Evolutionary conservation across 2,113 vertebrate species (phyloP).

Genomic region (Brienomyrus brachyistius): DNA sequence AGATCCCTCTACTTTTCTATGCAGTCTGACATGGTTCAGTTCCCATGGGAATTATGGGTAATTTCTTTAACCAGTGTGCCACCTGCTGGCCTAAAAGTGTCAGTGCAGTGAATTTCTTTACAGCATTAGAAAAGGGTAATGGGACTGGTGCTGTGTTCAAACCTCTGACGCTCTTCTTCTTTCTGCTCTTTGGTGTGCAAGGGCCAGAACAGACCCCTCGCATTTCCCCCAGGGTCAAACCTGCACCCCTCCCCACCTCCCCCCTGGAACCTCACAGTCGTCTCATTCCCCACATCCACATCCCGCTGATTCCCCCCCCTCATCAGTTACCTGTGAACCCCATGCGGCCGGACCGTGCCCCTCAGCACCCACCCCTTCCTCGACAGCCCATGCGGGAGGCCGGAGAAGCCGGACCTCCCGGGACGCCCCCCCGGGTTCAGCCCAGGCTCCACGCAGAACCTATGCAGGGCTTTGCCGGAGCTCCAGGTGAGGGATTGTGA

Average conservation of each 20-base stretch:
- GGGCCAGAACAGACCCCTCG: conserved; percentile 41
- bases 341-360: not conserved
- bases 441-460: conserved; percentile 51
- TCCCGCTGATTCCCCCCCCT: conserved; percentile 49
- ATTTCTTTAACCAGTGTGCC: not conserved
- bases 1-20: not conserved
- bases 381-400: conserved; percentile 64
- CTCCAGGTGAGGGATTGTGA: conserved; percentile 68
- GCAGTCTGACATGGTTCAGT: not conserved
- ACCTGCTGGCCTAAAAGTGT: not conserved
- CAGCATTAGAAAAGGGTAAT: not conserved
- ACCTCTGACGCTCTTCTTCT: not conserved
- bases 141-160: not conserved
- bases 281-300: conserved; percentile 51
- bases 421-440: conserved; percentile 60
- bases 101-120: not conserved
- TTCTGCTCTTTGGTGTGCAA: conserved; percentile 33
- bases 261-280: not conserved
- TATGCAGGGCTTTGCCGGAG: conserved; percentile 76
- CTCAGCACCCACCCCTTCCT: not conserved
- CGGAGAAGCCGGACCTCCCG: conserved; percentile 86
- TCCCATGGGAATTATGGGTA: not conserved
- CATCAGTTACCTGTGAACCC: conserved; percentile 23
- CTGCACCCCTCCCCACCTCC: not conserved
- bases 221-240: conserved; percentile 31